Percentiles rank a stretch among this genome's conserved stretches.
phyloP scores from a whole-genome alignment of 1,140 invertebrate genomes.

The Drosophila funebris region DNA sequence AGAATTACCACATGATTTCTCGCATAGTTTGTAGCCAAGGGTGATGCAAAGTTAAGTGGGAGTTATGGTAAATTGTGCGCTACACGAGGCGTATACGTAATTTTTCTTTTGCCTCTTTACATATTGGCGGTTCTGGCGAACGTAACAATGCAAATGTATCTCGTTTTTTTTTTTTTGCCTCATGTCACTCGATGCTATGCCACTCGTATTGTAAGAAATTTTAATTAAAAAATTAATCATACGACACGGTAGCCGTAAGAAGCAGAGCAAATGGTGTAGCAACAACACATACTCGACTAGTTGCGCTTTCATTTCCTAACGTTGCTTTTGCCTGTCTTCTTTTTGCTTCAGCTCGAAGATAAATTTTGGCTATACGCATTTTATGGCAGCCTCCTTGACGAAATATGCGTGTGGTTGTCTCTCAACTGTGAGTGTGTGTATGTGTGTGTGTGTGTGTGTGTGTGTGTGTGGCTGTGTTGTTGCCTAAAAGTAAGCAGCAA shows the following conservation, averaged over 20 bases:
- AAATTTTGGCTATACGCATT: conserved; percentile 63
- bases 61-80: neutral
- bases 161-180: neutral
- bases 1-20: neutral
- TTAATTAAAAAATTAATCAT: conserved; percentile 80
- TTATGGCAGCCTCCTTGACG: conserved; percentile 64
- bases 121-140: conserved; percentile 52
- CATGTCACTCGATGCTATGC: conserved; percentile 26
- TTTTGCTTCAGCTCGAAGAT: conserved; percentile 45
- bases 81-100: conserved; percentile 14
- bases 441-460: conserved; percentile 4
- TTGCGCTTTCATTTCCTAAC: conserved; percentile 7
- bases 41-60: neutral
- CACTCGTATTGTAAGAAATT: conserved; percentile 43
- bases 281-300: conserved; percentile 8
- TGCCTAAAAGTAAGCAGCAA: conserved; percentile 64
- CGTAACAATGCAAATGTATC: conserved; percentile 10
- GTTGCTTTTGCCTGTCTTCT: neutral
- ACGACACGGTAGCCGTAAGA: conserved; percentile 12
- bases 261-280: neutral
- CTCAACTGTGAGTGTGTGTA: no score
- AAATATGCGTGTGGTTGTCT: conserved; percentile 71
- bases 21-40: neutral
- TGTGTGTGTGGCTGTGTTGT: conserved; percentile 11
- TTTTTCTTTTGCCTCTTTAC: neutral